Evolutionary conservation across 1,140 invertebrate species (phyloP).

Genomic region (Drosophila murphyi): DNA sequence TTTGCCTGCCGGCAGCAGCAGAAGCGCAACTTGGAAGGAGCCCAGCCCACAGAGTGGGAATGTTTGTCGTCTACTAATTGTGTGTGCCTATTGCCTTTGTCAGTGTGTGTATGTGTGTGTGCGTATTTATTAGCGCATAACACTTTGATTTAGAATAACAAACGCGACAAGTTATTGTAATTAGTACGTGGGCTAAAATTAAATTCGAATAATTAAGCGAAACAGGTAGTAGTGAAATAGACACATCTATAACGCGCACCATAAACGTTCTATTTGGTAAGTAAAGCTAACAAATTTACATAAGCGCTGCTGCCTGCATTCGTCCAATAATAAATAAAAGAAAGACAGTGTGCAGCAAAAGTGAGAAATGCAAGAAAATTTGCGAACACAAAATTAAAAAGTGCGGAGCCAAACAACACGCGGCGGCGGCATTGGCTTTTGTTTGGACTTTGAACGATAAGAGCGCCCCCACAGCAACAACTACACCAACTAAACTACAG

Average conservation of each 20-base stretch:
- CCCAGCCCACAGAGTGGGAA: slow-evolving; percentile 23
- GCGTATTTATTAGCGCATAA: slow-evolving; percentile 31
- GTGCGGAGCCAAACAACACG: slow-evolving; percentile 42
- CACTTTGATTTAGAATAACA: slow-evolving; percentile 65
- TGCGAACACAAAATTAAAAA: slow-evolving; percentile 28
- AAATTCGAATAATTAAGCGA: slow-evolving; percentile 24
- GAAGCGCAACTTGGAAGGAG: slow-evolving; percentile 35
- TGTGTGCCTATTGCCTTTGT: slow-evolving; percentile 13
- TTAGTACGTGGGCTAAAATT: slow-evolving; percentile 62
- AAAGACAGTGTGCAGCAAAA: slow-evolving; percentile 6
- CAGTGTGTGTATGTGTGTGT: slow-evolving; percentile 5
- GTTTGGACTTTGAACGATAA: slow-evolving; percentile 79
- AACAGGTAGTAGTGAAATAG: slow-evolving; percentile 6
- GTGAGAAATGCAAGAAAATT: slow-evolving; percentile 25
- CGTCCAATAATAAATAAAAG: slow-evolving; percentile 1
- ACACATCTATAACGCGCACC: slow-evolving; percentile 20
- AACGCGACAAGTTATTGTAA: slow-evolving; percentile 67
- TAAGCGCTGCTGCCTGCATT: slow-evolving; percentile 22
- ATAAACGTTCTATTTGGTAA: slow-evolving; percentile 46
- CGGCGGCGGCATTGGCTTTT: slow-evolving; percentile 50
- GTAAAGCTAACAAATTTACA: slow-evolving; percentile 63
- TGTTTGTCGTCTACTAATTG: slow-evolving; percentile 21
- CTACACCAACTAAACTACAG: slow-evolving; percentile 24
- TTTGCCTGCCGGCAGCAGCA: slow-evolving; percentile 68
- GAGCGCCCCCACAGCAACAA: slow-evolving; percentile 51